Evolutionary conservation across 2,113 vertebrate species (phyloP).

Genomic region (Sinocyclocheilus rhinocerous): DNA sequence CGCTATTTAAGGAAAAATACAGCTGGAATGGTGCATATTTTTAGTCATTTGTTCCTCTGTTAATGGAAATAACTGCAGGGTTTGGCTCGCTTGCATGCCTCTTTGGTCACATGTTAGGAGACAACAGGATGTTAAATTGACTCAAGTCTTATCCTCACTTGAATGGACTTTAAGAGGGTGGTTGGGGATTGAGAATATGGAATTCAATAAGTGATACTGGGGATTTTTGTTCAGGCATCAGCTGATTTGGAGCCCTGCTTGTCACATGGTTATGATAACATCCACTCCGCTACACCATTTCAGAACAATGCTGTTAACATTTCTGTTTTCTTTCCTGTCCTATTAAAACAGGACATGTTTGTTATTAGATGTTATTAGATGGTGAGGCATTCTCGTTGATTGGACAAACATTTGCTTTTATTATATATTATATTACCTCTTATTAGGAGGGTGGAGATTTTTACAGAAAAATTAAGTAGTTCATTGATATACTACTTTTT

Average conservation of each 20-base stretch:
- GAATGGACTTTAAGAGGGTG: neutral
- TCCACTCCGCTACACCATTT: neutral
- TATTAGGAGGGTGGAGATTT: neutral
- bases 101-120: conserved; percentile 48
- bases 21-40: conserved; percentile 51
- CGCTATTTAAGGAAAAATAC: conserved; percentile 44
- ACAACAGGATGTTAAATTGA: conserved; percentile 49
- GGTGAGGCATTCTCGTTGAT: neutral
- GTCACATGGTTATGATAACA: conserved; percentile 19
- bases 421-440: no score
- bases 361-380: neutral
- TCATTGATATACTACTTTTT: neutral
- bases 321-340: neutral
- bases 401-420: neutral
- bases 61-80: conserved; percentile 51
- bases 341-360: neutral
- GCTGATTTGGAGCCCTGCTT: conserved; percentile 7
- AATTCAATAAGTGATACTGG: neutral
- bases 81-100: conserved; percentile 39
- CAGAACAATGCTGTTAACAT: neutral
- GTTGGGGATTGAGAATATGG: conserved; percentile 6
- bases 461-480: neutral
- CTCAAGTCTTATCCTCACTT: conserved; percentile 26
- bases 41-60: conserved; percentile 51
- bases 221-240: conserved; percentile 26